phyloP scores from a whole-genome alignment of 2,797 vertebrate species.

The Falco naumanni region DNA sequence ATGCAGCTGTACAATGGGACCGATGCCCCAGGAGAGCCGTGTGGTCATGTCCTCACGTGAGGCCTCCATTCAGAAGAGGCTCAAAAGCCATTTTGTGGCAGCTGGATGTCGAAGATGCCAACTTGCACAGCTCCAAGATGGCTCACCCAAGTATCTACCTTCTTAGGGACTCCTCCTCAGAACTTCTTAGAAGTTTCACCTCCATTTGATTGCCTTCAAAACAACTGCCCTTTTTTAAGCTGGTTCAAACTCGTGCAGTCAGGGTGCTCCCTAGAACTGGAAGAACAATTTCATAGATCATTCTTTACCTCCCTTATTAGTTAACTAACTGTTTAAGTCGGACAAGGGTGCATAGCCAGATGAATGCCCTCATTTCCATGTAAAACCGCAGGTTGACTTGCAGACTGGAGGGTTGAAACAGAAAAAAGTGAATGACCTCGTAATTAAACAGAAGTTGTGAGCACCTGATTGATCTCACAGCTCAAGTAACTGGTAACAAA shows the following conservation, averaged over 20 bases:
- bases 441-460: neutral
- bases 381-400: neutral
- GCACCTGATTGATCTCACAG: neutral
- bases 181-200: neutral
- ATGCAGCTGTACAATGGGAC: neutral
- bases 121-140: neutral
- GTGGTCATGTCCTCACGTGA: neutral
- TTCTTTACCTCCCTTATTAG: neutral
- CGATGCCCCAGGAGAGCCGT: neutral
- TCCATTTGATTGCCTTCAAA: neutral
- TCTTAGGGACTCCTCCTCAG: neutral
- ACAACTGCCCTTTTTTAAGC: neutral
- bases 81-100: neutral
- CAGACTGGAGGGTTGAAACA: neutral
- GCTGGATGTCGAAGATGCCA: neutral
- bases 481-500: neutral
- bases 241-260: neutral
- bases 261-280: neutral
- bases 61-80: fast-evolving
- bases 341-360: neutral
- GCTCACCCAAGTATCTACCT: neutral
- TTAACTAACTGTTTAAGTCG: neutral
- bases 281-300: neutral
- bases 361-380: neutral
- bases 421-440: neutral